Base-by-base conservation (phyloP, 2,888 invertebrate species). In the Bhutanitis thaidina region DNA sequence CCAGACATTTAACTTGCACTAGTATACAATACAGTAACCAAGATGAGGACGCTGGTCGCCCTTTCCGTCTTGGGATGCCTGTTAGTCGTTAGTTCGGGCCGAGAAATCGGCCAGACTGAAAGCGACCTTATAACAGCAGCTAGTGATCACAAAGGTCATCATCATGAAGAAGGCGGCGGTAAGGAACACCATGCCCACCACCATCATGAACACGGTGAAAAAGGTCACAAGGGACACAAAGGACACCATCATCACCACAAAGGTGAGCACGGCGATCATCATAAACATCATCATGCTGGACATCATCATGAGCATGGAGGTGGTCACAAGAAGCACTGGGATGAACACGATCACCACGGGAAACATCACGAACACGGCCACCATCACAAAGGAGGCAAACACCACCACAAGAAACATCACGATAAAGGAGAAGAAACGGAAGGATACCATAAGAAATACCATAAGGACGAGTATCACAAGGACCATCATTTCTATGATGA, bases 401-500 rank as follows among this genome's bases (percentile, higher is more conserved):
- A 93, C 75, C 93, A 93, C 35, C 94, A 94, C 69, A 95, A 95
- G 74, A 95, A 95, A 69, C 94, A 95, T 35, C 95, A 95, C 80
- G 95, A 95, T 71, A 96, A 96, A 72, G 96, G 95, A 0, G 94
- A 95, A 66, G 94, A 96, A 65, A 94, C 94, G 41, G 92, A 94
- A 57, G 96, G 96, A 8, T 96, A 94, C 77, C 96, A 96, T 73
- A 94, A 96, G 80, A 95, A 96, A 67, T 93, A 94, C 65, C 94
- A 96, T 77, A 96, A 96, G 74, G 96, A 96, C 71, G 96, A 96
- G 73, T 96, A 93, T 77, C 93, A 95, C 69, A 96, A 96, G 77
- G 94, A 95, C 67, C 95, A 95, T 74, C 95, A 95, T 88, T 96
- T 96, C 90, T 96, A 96, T 80, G 96, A 96, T 64, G 95, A 96